Conservation (phyloP, 37 sponge, comb jelly and placozoan species). For the Ephydatia muelleri region DNA sequence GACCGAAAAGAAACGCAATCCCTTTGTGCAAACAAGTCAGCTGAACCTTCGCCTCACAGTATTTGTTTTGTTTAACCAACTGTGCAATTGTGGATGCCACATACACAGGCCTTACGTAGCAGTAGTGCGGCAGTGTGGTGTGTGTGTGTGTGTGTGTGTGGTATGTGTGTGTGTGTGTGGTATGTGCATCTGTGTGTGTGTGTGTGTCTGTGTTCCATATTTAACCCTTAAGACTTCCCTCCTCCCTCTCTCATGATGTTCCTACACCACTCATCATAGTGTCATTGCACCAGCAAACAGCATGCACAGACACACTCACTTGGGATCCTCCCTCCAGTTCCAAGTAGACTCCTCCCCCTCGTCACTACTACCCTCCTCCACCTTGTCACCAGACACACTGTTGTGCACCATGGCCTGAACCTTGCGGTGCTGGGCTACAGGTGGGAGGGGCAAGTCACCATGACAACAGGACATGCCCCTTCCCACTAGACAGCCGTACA, state of each 20-base stretch:
- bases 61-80: neutral
- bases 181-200: neutral
- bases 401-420: neutral
- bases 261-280: no score
- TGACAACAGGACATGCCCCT: neutral
- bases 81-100: neutral
- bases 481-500: neutral
- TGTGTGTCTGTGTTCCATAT: neutral
- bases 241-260: no score
- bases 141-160: neutral
- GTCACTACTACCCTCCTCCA: slow-evolving; percentile 14
- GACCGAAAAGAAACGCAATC: no score
- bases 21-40: no score
- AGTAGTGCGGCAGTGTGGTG: slow-evolving; percentile 33
- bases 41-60: no score
- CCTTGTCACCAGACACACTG: neutral
- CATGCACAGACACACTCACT: neutral
- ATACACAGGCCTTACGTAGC: no score
- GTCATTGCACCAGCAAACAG: no score
- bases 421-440: slow-evolving; percentile 29
- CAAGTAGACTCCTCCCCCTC: slow-evolving; percentile 5
- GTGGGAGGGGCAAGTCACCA: neutral
- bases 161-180: no score
- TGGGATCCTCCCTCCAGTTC: slow-evolving; percentile 41
- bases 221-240: no score